Evolutionary conservation across 2,888 invertebrate species (phyloP), one percentile per base, ranked within the genome.

Genomic region (Malthinus flaveolus): DNA sequence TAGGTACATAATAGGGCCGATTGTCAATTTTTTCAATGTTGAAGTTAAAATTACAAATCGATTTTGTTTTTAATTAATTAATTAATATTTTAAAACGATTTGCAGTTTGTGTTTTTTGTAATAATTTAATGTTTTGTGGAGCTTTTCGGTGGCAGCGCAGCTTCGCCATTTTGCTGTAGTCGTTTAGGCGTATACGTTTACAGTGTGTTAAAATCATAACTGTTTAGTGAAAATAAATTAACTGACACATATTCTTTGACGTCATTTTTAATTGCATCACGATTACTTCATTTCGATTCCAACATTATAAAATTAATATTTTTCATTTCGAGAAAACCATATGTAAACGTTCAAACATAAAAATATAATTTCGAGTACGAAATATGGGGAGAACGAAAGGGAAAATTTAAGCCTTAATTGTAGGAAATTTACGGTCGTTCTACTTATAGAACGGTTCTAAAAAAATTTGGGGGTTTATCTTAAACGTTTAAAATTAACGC

Each of bases 151-250:
- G 56, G 61, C 61, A 61, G 61, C 61, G 53, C 52, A 56, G 59
- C 55, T 67, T 67, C 75, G 75, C 75, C 75, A 75, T 75, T 75
- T 75, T 75, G 75, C 67, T 60, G 59, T 66, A 67, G 64, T 63
- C 61, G 62, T 70, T 70, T 73, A 74, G 75, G 75, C 75, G 75
- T 75, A 72, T 73, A 72, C 73, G 68, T 65, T 64, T 63, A 58
- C 64, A 66, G 65, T 69, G 63, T 64, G 61, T 62, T 61, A 60
- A 55, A 59, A 56, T 62, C 58, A 58, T 55, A 53, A 46, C 45
- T 34, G 49, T 56, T 61, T 37, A 53, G 50, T 55, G 47, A 54
- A 61, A 54, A 57, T 61, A 37, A 54, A 53, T 53, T 36, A 42
- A 23, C 23, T 23, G 23, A 23, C 23, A 23, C 23, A 23, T 23